These are phyloP conservation scores for Chrysopilus asiliformis DNA, from an alignment of 2,888 invertebrate genomes.

Conservation along the genomic window DNA sequence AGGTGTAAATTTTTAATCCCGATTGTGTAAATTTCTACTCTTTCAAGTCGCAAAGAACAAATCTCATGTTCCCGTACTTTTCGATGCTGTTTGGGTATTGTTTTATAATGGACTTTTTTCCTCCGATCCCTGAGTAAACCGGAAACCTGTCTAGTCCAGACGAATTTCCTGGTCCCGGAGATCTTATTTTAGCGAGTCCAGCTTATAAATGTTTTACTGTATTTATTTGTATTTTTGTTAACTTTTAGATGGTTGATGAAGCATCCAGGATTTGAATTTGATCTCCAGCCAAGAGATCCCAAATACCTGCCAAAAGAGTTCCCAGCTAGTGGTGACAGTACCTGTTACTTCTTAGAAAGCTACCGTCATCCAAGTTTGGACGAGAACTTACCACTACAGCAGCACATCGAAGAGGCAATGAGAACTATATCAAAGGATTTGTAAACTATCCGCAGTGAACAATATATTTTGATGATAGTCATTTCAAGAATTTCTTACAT, in stretches of 20 bases:
- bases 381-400: constrained; percentile 38
- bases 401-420: constrained; percentile 33
- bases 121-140: no score
- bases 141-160: no score
- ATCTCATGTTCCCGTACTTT: no score
- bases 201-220: background rate
- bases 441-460: no score
- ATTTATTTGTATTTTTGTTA: background rate
- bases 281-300: constrained; percentile 59
- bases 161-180: no score
- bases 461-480: no score
- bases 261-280: constrained; percentile 54
- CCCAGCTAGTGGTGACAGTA: constrained; percentile 61
- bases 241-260: constrained; percentile 56
- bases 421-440: constrained; percentile 22
- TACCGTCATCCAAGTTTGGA: constrained; percentile 61
- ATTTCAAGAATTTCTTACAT: no score
- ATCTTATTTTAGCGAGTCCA: background rate
- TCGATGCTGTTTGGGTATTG: no score
- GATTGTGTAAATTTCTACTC: no score
- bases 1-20: no score
- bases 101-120: constrained; percentile 1
- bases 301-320: constrained; percentile 75
- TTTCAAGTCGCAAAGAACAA: no score
- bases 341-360: constrained; percentile 72